phyloP scores from a whole-genome alignment of 2,797 vertebrate genomes.

The Scyliorhinus canicula region DNA sequence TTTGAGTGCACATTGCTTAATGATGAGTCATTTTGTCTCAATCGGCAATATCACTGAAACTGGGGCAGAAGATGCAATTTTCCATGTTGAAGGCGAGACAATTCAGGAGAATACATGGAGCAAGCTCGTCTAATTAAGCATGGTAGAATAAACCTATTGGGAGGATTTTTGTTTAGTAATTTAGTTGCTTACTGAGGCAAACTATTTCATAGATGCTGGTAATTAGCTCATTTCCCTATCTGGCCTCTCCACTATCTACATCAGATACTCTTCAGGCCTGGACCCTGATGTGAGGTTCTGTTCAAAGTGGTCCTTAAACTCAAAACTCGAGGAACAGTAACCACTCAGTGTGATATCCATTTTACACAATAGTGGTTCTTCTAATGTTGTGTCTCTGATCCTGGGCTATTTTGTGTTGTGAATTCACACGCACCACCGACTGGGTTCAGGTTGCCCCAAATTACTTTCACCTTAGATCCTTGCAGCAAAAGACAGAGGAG shows the following conservation, averaged over 20 bases:
- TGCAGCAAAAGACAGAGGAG: neutral
- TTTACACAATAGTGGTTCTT: neutral
- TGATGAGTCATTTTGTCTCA: neutral
- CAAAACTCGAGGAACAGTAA: neutral
- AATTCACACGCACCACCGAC: neutral
- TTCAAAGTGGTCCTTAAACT: neutral
- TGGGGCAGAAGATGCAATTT: neutral
- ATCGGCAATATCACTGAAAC: neutral
- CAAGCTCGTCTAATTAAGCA: neutral
- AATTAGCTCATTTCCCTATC: neutral
- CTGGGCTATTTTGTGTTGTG: neutral
- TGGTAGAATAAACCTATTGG: neutral
- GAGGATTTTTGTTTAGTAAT: neutral
- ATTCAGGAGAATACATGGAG: neutral
- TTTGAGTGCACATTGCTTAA: neutral
- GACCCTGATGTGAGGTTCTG: neutral
- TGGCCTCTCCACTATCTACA: neutral
- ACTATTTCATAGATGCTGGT: neutral
- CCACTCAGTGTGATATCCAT: neutral
- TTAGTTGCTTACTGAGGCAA: neutral
- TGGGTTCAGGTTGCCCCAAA: neutral
- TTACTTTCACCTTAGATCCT: neutral
- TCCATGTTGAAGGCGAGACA: neutral
- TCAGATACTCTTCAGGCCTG: neutral
- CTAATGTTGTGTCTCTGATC: neutral